phyloP scores from a whole-genome alignment of 1,140 invertebrate species.

The Mactra quadrangularis region DNA sequence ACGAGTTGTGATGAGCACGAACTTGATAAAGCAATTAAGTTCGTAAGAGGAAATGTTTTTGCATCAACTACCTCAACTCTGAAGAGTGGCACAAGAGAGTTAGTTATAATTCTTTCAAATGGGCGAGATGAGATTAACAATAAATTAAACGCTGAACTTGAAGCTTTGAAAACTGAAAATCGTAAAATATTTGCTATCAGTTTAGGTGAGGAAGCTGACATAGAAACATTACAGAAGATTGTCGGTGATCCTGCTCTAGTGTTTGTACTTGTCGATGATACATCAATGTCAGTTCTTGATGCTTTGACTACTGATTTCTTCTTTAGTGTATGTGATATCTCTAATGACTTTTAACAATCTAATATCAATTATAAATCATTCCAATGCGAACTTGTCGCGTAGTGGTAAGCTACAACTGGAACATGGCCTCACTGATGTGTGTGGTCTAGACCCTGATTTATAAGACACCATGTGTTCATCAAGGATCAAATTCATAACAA shows the following conservation, averaged over 20 bases:
- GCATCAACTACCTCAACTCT: neutral
- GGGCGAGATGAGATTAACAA: neutral
- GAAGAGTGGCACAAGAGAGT: neutral
- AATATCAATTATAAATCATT: too few species aligned
- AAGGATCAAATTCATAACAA: too few species aligned
- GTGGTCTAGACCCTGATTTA: too few species aligned
- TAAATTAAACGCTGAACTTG: neutral
- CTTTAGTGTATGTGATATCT: too few species aligned
- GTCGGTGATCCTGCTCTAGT: slow-evolving; percentile 5
- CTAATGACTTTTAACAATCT: too few species aligned
- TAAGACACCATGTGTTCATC: too few species aligned
- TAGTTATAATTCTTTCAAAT: slow-evolving; percentile 22
- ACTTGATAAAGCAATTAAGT: neutral
- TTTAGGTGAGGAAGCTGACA: neutral
- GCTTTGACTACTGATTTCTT: too few species aligned
- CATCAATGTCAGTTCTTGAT: too few species aligned
- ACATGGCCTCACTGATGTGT: too few species aligned
- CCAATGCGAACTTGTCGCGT: too few species aligned
- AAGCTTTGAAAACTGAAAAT: neutral
- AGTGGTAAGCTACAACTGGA: too few species aligned
- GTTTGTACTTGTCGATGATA: neutral
- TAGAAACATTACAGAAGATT: neutral
- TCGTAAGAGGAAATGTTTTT: neutral
- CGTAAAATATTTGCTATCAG: neutral
- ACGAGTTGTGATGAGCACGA: neutral